phyloP scores from a whole-genome alignment of 2,888 invertebrate genomes.

The Ormyrus rosae region DNA sequence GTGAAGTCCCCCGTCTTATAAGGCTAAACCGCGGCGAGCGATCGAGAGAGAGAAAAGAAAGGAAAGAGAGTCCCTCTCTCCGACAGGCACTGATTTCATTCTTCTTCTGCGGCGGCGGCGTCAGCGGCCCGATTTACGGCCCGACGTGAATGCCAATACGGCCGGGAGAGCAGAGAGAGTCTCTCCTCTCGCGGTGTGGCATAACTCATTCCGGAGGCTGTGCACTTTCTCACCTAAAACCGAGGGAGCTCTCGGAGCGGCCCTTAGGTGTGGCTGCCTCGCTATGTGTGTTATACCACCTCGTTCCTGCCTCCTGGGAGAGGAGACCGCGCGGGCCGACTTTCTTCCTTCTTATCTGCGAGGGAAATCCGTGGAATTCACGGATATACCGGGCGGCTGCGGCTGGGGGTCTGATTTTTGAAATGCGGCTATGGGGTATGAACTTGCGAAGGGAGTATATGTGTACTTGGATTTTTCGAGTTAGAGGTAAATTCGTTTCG shows the following conservation, averaged over 20 bases:
- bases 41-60: too few relatives aligned
- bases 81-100: conserved; percentile 38
- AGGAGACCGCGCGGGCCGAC: not conserved
- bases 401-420: too few relatives aligned
- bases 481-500: too few relatives aligned
- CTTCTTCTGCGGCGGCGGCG: conserved; percentile 1
- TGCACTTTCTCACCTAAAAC: conserved; percentile 37
- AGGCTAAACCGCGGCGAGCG: not conserved
- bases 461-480: too few relatives aligned
- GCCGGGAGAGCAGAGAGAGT: too few relatives aligned
- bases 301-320: not conserved
- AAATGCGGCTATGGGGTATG: too few relatives aligned
- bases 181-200: not conserved
- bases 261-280: not conserved
- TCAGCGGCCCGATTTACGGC: conserved; percentile 31
- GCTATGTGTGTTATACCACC: too few relatives aligned
- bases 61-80: not conserved
- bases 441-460: too few relatives aligned
- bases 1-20: conserved; percentile 30
- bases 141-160: conserved; percentile 30
- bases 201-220: conserved; percentile 25
- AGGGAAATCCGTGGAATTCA: conserved; percentile 12
- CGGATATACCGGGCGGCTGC: too few relatives aligned
- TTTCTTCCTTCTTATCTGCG: conserved; percentile 15
- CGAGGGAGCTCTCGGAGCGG: not conserved